These are phyloP conservation scores for Lateolabrax maculatus DNA, from an alignment of 2,797 vertebrate species.

Conservation along the genomic window DNA sequence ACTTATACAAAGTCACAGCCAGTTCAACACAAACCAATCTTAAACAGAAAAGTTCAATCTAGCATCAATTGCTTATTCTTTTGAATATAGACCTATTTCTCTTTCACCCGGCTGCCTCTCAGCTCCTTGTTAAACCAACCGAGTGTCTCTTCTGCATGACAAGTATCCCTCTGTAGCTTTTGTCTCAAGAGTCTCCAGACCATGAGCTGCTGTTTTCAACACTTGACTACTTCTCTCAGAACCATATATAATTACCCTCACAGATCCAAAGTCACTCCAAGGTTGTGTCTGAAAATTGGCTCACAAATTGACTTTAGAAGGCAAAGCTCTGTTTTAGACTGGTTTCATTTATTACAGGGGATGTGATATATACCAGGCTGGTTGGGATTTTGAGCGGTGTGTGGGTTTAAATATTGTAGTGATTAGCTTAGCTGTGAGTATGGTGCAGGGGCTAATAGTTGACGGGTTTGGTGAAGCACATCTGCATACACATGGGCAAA, in stretches of 20 bases:
- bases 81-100: constrained; percentile 65
- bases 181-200: constrained; percentile 74
- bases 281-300: constrained; percentile 71
- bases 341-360: constrained; percentile 59
- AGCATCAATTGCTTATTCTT: constrained; percentile 55
- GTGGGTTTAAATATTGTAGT: constrained; percentile 35
- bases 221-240: constrained; percentile 73
- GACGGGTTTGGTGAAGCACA: not conserved
- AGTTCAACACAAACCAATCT: constrained; percentile 53
- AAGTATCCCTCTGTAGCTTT: constrained; percentile 72
- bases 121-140: constrained; percentile 59
- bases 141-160: constrained; percentile 74
- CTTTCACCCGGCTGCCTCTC: constrained; percentile 52
- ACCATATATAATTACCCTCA: constrained; percentile 74
- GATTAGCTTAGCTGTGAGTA: constrained; percentile 41
- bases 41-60: constrained; percentile 59
- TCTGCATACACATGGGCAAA: constrained; percentile 10
- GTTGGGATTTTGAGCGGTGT: constrained; percentile 5
- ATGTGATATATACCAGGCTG: constrained; percentile 34
- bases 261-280: constrained; percentile 76
- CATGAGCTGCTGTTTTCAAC: constrained; percentile 70
- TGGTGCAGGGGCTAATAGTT: constrained; percentile 14
- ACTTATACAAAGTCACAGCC: constrained; percentile 47
- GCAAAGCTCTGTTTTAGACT: constrained; percentile 31
- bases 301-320: constrained; percentile 58